phyloP scores from a whole-genome alignment of 2,888 invertebrate genomes.

The Megalurothrips usitatus region DNA sequence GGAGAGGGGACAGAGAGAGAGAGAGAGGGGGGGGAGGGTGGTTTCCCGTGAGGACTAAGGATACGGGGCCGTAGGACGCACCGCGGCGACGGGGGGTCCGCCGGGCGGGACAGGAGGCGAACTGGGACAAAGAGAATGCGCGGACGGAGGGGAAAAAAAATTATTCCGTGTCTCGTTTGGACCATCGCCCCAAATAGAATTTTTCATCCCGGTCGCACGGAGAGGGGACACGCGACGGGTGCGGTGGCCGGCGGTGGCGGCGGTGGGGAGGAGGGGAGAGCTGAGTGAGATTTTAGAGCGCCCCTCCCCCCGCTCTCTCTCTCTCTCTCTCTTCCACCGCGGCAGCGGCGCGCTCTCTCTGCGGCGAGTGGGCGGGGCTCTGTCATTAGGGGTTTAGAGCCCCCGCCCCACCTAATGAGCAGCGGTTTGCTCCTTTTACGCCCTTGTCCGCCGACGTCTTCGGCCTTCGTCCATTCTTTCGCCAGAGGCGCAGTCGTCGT shows the following conservation, averaged over 20 bases:
- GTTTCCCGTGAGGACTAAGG: neutral
- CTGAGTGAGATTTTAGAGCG: too few relatives aligned
- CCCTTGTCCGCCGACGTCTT: neutral
- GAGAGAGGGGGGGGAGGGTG: neutral
- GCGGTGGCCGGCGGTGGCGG: neutral
- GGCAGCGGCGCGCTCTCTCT: too few relatives aligned
- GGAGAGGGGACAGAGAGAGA: neutral
- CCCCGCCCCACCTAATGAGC: slow-evolving; percentile 6
- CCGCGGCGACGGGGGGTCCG: neutral
- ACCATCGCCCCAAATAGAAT: slow-evolving; percentile 19
- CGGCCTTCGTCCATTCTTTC: too few relatives aligned
- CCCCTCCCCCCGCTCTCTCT: too few relatives aligned
- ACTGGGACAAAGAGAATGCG: neutral
- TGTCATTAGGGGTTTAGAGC: slow-evolving; percentile 18
- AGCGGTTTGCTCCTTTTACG: slow-evolving; percentile 14
- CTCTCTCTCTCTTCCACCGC: too few relatives aligned
- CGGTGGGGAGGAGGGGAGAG: neutral
- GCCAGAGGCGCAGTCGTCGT: too few relatives aligned
- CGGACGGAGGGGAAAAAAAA: neutral
- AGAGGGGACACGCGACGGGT: neutral
- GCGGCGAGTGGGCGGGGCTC: neutral
- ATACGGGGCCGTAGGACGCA: neutral
- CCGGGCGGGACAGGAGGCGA: neutral
- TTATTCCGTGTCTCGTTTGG: slow-evolving; percentile 4
- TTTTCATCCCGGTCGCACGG: neutral